These are phyloP conservation scores for Apus apus DNA, from an alignment of 2,113 vertebrate species.

Conservation along the genomic window DNA sequence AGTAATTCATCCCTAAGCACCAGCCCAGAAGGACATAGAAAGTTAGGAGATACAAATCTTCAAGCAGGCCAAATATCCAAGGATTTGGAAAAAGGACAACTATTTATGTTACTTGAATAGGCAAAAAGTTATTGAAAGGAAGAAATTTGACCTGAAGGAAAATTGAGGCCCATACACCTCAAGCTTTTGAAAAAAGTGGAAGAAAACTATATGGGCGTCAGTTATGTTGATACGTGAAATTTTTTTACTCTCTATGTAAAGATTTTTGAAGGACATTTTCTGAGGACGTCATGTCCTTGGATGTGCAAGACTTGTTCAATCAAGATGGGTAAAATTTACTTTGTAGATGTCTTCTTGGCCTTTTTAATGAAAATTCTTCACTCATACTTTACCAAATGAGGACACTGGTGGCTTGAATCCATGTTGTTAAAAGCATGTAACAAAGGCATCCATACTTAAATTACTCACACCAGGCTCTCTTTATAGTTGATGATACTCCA, in stretches of 20 bases:
- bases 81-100: constrained; percentile 10
- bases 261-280: background rate
- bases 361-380: background rate
- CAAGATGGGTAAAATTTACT: background rate
- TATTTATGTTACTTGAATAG: background rate
- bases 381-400: background rate
- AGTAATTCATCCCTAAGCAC: background rate
- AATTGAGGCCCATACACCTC: background rate
- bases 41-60: constrained; percentile 28
- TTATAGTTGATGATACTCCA: background rate
- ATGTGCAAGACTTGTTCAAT: background rate
- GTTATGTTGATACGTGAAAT: background rate
- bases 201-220: background rate
- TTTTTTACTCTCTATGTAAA: background rate
- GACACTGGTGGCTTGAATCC: background rate
- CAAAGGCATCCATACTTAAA: background rate
- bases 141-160: background rate
- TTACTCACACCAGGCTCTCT: background rate
- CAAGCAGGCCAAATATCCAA: background rate
- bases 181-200: background rate
- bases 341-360: background rate
- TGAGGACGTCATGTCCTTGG: background rate
- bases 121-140: background rate
- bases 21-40: constrained; percentile 18
- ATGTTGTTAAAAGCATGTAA: background rate